Conservation (phyloP, 2,888 invertebrate species). For the Mythimna lalbum region DNA sequence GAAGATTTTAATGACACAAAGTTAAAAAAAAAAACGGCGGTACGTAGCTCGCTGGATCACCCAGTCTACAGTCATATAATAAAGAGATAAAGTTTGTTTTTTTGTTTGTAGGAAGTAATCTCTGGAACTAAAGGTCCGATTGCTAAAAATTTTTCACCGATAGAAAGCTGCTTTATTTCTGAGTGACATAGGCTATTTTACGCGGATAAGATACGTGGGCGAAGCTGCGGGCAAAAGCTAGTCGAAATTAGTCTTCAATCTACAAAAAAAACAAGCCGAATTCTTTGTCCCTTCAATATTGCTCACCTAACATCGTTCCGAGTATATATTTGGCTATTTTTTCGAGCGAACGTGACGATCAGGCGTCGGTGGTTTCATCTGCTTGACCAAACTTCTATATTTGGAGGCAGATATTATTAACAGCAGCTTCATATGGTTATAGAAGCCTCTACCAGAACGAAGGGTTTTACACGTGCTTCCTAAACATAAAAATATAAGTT, state of each 20-base stretch:
- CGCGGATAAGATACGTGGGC: too few species aligned
- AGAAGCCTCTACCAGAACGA: background rate
- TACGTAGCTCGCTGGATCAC: too few species aligned
- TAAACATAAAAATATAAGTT: constrained; percentile 9
- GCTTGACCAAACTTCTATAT: constrained; percentile 52
- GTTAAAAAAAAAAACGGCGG: too few species aligned
- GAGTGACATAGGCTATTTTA: too few species aligned
- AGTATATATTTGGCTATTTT: constrained; percentile 46
- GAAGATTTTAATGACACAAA: too few species aligned
- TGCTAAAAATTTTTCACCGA: too few species aligned
- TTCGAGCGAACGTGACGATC: constrained; percentile 41
- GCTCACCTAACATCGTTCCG: constrained; percentile 13
- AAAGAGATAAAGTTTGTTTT: too few species aligned
- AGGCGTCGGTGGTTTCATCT: constrained; percentile 18
- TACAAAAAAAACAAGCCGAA: constrained; percentile 8
- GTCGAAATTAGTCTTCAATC: background rate
- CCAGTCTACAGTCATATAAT: too few species aligned
- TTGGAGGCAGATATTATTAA: constrained; percentile 45
- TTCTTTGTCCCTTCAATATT: constrained; percentile 7
- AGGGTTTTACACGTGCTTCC: constrained; percentile 21
- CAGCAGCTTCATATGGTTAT: constrained; percentile 16
- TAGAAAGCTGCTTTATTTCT: too few species aligned
- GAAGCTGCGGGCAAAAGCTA: too few species aligned
- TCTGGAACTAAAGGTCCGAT: too few species aligned
- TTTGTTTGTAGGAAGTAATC: too few species aligned